Percentiles rank a stretch among this genome's conserved stretches.
These are phyloP conservation scores for Operophtera brumata DNA, from an alignment of 2,888 invertebrate genomes.

Conservation along the genomic window DNA sequence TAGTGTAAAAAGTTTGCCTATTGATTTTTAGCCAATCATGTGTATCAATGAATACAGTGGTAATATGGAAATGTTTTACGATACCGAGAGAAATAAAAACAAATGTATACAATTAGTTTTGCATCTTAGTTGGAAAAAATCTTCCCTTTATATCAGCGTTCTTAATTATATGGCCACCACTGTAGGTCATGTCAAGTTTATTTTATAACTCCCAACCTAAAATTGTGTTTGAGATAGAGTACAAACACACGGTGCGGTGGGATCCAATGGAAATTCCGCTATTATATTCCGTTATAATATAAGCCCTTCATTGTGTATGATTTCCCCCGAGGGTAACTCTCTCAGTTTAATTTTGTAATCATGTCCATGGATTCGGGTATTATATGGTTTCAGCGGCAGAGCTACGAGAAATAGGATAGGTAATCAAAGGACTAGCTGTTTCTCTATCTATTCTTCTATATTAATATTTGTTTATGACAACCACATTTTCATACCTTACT, in stretches of 20 bases:
- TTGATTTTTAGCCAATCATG: no score
- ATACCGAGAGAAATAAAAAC: no score
- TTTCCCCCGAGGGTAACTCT: constrained; percentile 20
- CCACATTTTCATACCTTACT: no score
- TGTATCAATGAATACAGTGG: no score
- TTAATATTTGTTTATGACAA: no score
- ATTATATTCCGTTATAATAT: background rate
- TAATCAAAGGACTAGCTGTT: background rate
- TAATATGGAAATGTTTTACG: no score
- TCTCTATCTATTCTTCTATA: background rate
- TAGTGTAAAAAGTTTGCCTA: no score
- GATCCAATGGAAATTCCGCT: constrained; percentile 9
- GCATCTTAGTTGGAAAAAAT: no score
- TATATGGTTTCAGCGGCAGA: constrained; percentile 3
- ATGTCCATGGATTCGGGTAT: constrained; percentile 11
- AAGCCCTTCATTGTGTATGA: constrained; percentile 23
- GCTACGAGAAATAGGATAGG: background rate
- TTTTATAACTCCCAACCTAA: constrained; percentile 17
- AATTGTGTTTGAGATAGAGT: constrained; percentile 11
- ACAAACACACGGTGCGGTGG: constrained; percentile 11
- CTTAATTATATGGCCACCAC: no score
- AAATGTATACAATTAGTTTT: no score
- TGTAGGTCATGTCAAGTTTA: constrained; percentile 23
- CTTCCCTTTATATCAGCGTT: no score
- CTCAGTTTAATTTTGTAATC: constrained; percentile 22